Percentiles rank a stretch among this genome's conserved stretches.
These are phyloP conservation scores for Tetragonisca angustula DNA, from an alignment of 2,888 invertebrate species.

Conservation along the genomic window DNA sequence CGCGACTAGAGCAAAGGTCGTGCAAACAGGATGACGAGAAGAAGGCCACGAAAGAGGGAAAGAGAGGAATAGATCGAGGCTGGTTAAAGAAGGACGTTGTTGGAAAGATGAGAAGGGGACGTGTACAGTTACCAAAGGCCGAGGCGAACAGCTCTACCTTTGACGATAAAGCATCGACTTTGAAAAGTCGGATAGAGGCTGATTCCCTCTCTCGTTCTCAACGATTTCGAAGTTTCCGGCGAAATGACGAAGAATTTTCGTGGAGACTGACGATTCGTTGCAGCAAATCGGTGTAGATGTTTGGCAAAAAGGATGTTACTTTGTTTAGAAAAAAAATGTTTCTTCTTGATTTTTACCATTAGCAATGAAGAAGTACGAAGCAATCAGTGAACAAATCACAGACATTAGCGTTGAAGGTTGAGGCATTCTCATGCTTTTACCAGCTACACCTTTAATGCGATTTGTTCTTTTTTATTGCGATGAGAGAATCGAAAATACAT, in stretches of 20 bases:
- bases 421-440: constrained; percentile 51
- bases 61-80: constrained; percentile 36
- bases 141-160: constrained; percentile 67
- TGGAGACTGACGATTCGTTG: neutral
- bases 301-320: neutral
- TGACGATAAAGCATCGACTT: constrained; percentile 59
- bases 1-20: constrained; percentile 49
- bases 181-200: constrained; percentile 55
- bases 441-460: neutral
- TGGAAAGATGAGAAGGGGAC: constrained; percentile 58
- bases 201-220: constrained; percentile 40
- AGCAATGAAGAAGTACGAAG: neutral
- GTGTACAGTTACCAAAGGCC: constrained; percentile 78
- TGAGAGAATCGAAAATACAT: neutral
- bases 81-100: constrained; percentile 47
- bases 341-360: constrained; percentile 15
- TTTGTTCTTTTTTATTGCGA: neutral
- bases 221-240: constrained; percentile 23
- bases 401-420: constrained; percentile 38
- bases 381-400: constrained; percentile 18
- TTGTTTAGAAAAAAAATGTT: neutral
- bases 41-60: constrained; percentile 32
- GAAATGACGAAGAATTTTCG: neutral
- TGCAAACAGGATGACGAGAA: constrained; percentile 42
- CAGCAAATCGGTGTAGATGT: neutral